Base-by-base conservation (phyloP, 1,140 invertebrate species). In the Papilio glaucus region DNA sequence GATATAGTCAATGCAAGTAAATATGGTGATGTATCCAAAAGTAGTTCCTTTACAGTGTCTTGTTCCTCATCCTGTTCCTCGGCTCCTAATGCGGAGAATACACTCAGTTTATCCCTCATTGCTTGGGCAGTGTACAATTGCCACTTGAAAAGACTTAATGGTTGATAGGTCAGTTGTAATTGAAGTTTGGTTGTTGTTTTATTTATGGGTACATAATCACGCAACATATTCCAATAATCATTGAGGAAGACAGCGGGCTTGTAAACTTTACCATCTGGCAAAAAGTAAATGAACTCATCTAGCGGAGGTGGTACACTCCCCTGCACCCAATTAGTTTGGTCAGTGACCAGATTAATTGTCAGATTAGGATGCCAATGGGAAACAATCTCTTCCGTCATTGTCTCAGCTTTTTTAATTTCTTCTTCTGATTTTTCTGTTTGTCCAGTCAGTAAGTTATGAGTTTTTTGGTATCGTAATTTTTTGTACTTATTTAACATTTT, bases 291-390 rank as follows among this genome's bases (percentile, higher is more conserved):
- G 92, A 96, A 98, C 87, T 99, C 97, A 94, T 99, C 97, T 2
- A 99, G 92, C 37, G 98, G 98, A 45, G 96, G 94, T 6, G 98
- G 98, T 9, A 99, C 96, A 82, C 95, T 96, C 77, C 98, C 98
- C 83, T 95, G 95, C 9, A 97, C 95, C 99, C 99, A 99, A 76
- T 96, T 96, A 0, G 98, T 99, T 89, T 98, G 97, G 93, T 99
- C 99, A 73, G 97, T 97, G 24, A 99, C 96, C 41, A 99, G 88
- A 93, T 99, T 99, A 29, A 99, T 94, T 0, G 99, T 99, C 74
- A 99, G 90, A 94, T 99, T 99, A 0, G 98, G 98, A 95, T 99
- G 99, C 99, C 99, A 99, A 91, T 99, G 98, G 13, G 98, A 99
- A 0, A 99, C 92, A 74, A 99, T 97, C 94, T 99, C 97, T 81